phyloP scores from a whole-genome alignment of 2,113 vertebrate species.

The Haemorhous mexicanus region DNA sequence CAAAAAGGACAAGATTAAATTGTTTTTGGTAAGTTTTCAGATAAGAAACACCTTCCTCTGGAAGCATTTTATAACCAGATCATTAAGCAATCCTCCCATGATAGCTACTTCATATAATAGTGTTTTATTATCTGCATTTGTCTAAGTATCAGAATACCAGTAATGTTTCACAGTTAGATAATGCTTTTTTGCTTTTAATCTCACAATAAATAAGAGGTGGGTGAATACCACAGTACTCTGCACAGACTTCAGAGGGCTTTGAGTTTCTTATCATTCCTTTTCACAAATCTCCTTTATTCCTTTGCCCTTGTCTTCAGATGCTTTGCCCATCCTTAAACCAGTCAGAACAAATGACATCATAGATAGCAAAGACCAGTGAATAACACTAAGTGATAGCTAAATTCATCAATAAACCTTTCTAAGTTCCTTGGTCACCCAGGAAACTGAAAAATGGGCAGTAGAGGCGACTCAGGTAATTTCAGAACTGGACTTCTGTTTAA shows the following conservation, averaged over 20 bases:
- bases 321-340: background rate
- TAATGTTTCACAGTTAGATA: conserved; percentile 31
- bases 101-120: background rate
- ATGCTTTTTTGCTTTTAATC: conserved; percentile 42
- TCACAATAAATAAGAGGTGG: conserved; percentile 36
- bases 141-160: conserved; percentile 1
- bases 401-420: background rate
- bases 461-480: background rate
- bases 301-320: background rate
- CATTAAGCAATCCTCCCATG: background rate
- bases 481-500: background rate
- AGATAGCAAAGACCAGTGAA: background rate
- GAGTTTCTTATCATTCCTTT: conserved; percentile 1
- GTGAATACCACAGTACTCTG: background rate
- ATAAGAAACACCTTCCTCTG: background rate
- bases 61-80: background rate
- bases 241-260: conserved; percentile 29
- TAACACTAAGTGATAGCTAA: background rate
- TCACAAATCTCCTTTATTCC: conserved; percentile 53
- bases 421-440: background rate
- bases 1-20: background rate
- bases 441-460: background rate
- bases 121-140: conserved; percentile 43
- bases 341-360: conserved; percentile 18
- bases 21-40: background rate